A percentile compares a stretch with the other conserved stretches of the same genome.
Evolutionary conservation across 2,113 vertebrate species (phyloP).

Genomic region (Planiliza haematocheilus): DNA sequence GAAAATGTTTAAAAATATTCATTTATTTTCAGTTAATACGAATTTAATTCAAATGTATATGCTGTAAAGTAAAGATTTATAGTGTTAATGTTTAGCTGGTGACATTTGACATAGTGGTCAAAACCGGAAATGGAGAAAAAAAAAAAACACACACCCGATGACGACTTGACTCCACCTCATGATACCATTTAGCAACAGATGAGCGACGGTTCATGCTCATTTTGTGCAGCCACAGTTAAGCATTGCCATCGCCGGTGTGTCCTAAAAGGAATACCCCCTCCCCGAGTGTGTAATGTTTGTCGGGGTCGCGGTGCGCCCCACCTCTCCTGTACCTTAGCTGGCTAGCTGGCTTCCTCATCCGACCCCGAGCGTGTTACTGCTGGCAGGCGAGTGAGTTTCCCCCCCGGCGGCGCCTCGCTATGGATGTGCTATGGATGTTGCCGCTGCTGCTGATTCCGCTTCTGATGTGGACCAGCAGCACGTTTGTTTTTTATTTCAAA

Average conservation of each 20-base stretch:
- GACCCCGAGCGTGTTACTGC: constrained; percentile 31
- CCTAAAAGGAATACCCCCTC: background rate
- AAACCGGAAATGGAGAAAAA: constrained; percentile 65
- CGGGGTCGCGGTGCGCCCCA: constrained; percentile 25
- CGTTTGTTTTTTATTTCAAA: constrained; percentile 88
- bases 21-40: too few species aligned
- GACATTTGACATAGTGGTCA: constrained; percentile 33
- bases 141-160: constrained; percentile 34
- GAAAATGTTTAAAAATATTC: background rate
- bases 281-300: constrained; percentile 53
- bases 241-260: background rate
- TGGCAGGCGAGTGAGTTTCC: constrained; percentile 41
- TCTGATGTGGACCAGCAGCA: constrained; percentile 85
- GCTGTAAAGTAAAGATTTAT: too few species aligned
- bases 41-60: background rate
- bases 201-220: constrained; percentile 47
- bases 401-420: constrained; percentile 41
- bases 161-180: constrained; percentile 72
- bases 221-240: background rate
- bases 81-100: background rate
- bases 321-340: constrained; percentile 12
- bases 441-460: constrained; percentile 81
- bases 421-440: constrained; percentile 82
- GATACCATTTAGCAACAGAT: constrained; percentile 79
- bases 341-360: constrained; percentile 21